Conservation (phyloP, 2,113 vertebrate genomes). For the Rana temporaria region DNA sequence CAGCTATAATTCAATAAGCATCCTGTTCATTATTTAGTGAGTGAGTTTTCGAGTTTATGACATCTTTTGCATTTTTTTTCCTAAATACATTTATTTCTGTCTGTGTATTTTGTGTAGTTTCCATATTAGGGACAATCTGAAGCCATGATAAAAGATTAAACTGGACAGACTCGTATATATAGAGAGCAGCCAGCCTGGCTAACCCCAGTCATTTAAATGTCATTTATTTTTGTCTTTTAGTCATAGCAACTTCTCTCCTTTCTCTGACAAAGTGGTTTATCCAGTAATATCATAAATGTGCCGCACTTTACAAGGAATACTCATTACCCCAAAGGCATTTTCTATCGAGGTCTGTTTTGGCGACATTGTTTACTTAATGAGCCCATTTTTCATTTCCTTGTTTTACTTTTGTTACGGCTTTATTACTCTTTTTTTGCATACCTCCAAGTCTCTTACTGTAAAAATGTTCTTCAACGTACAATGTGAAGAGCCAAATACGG, state of each 20-base stretch:
- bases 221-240: conserved; percentile 30
- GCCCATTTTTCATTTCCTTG: conserved; percentile 39
- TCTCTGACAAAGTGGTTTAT: background rate
- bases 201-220: conserved; percentile 14
- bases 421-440: conserved; percentile 23
- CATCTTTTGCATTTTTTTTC: too few relatives aligned
- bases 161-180: background rate
- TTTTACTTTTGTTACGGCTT: conserved; percentile 36
- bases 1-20: too few relatives aligned
- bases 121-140: background rate
- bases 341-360: conserved; percentile 1
- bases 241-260: conserved; percentile 28
- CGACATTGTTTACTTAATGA: conserved; percentile 24
- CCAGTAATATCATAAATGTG: background rate
- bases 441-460: conserved; percentile 35
- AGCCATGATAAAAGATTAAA: background rate
- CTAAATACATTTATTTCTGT: too few relatives aligned
- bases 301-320: background rate
- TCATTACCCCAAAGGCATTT: conserved; percentile 23
- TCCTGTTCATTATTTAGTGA: too few relatives aligned
- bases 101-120: background rate
- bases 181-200: background rate
- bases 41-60: too few relatives aligned
- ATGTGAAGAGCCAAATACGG: conserved; percentile 42
- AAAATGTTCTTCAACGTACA: conserved; percentile 24